These are phyloP conservation scores for Lepetodrilus schrolli DNA, from an alignment of 2,888 invertebrate species.

Conservation along the genomic window DNA sequence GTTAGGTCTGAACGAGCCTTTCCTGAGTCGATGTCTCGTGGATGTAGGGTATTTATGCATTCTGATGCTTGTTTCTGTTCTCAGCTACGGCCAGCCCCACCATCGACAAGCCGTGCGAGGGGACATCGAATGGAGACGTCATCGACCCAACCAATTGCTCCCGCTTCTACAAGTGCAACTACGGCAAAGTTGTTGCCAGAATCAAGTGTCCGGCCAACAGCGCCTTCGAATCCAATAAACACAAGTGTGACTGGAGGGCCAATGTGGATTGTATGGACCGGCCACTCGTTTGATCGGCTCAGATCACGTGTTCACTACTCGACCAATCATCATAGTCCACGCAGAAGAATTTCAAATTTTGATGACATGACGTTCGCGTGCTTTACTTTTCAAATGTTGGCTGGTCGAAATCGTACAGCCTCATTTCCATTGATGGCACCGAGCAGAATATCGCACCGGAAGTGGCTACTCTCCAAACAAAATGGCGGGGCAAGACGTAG, in stretches of 20 bases:
- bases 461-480: no score
- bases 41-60: background rate
- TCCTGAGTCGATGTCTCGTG: no score
- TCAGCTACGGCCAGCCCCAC: constrained; percentile 52
- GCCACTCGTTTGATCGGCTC: constrained; percentile 27
- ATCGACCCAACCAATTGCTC: constrained; percentile 46
- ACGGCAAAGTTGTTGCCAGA: constrained; percentile 52
- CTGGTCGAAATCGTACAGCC: no score
- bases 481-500: no score
- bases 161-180: constrained; percentile 57
- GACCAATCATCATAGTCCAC: background rate
- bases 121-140: constrained; percentile 50
- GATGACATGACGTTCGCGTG: no score
- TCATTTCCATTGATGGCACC: no score
- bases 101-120: constrained; percentile 52
- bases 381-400: no score
- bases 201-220: constrained; percentile 51
- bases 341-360: no score
- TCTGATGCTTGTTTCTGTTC: background rate
- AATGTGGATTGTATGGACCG: constrained; percentile 45
- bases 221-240: constrained; percentile 43
- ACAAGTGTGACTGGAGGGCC: constrained; percentile 52
- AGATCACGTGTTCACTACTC: background rate
- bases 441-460: no score
- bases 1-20: no score